Base-by-base conservation (phyloP, 2,113 vertebrate species). In the Mormyrus lacerda region DNA sequence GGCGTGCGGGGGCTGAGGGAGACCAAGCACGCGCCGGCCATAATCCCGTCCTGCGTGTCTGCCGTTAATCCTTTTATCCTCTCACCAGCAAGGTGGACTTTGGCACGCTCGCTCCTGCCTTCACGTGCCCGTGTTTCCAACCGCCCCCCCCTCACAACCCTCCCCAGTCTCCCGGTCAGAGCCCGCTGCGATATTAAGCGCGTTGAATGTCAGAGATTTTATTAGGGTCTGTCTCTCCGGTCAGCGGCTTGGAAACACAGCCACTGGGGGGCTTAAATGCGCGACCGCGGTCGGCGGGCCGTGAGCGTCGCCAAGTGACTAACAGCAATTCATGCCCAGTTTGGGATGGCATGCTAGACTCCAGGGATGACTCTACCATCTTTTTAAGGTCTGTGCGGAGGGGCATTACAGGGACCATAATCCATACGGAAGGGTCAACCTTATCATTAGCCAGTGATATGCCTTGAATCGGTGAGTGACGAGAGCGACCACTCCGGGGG, bases 11-110 rank as follows among this genome's bases (percentile, higher is more conserved):
- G 17, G 76, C 76, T 4, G 15, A 45, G 82, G 44, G 82, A 84
- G 2, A 7, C 5, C 21, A 44, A 21, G 82, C 39, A 0, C 2
- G 3, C 0, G 82, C 44, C 82, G 39, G 21, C 24, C 39, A 24
- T 79, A 79, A 84, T 84, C 82, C 44, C 39, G 17, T 45, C n/a
- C 42, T 84, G 39, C 31, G 69, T 27, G 53, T 61, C 44, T 45
- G 9, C 53, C 21, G 61, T 50, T 48, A 89, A 89, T 50, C 89
- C 89, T 39, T 85, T 89, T 48, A 69, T 89, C 82, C n/a, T 19
- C 42, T 24, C 42, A 45, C 24, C 58, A 31, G 51, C 82, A n/a
- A 69, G 53, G 39, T 48, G 89, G 53, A 53, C 27, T 53, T 53
- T 39, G 45, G 42, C 19, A 24, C 53, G 7, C 1, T 17, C 10